Conservation (phyloP, 2,888 invertebrate genomes). For the Trachelus iudaicus region DNA sequence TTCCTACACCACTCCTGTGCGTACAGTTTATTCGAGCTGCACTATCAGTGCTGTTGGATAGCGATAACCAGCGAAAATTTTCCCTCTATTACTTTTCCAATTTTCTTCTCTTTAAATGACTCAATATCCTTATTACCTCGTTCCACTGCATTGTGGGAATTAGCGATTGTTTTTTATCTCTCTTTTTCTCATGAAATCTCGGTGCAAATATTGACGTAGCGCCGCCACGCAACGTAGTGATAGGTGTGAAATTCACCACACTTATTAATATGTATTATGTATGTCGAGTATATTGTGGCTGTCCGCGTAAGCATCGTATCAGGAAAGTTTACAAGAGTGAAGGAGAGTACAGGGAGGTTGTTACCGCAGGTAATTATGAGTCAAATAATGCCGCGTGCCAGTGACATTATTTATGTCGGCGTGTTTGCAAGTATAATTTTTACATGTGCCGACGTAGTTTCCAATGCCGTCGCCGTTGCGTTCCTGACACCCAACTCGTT, state of each 20-base stretch:
- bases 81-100: too few relatives aligned
- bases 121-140: too few relatives aligned
- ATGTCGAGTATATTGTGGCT: constrained; percentile 28
- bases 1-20: too few relatives aligned
- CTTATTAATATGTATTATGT: constrained; percentile 60
- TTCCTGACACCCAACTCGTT: too few relatives aligned
- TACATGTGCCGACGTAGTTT: constrained; percentile 45
- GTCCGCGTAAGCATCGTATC: too few relatives aligned
- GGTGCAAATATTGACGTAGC: constrained; percentile 55
- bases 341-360: too few relatives aligned
- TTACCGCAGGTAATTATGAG: constrained; percentile 35
- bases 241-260: constrained; percentile 58
- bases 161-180: too few relatives aligned
- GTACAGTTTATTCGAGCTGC: too few relatives aligned
- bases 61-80: background rate
- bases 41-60: too few relatives aligned
- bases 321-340: too few relatives aligned
- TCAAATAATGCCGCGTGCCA: constrained; percentile 54
- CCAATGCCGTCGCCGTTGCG: background rate
- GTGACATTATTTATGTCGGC: constrained; percentile 54
- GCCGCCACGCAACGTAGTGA: constrained; percentile 53
- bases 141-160: too few relatives aligned
- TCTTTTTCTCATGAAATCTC: constrained; percentile 38
- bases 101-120: too few relatives aligned
- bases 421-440: constrained; percentile 59